A percentile compares a stretch with the other conserved stretches of the same genome.
These are phyloP conservation scores for Lepus europaeus DNA, from an alignment of 2,113 vertebrate species.

Conservation along the genomic window DNA sequence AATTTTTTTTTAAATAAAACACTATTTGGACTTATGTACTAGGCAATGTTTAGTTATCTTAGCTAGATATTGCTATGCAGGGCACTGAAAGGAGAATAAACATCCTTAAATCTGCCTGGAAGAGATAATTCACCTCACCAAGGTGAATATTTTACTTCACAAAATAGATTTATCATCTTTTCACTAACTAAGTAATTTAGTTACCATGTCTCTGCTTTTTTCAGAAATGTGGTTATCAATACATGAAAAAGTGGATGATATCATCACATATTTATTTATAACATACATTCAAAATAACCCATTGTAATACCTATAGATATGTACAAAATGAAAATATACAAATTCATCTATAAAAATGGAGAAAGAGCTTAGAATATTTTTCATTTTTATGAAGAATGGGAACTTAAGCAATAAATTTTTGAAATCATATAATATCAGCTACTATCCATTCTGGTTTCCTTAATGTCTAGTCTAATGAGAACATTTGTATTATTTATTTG, in stretches of 20 bases:
- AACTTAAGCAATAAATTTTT: not conserved
- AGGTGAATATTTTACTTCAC: constrained; percentile 6
- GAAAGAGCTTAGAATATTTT: not conserved
- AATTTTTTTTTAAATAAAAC: not conserved
- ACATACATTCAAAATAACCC: constrained; percentile 18
- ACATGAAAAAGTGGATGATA: not conserved
- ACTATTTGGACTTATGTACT: not conserved
- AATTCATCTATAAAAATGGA: not conserved
- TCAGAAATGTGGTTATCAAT: not conserved
- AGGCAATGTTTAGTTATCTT: not conserved
- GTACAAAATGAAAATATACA: not conserved
- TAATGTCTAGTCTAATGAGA: not conserved
- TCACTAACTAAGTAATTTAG: constrained; percentile 16
- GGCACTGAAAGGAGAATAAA: not conserved
- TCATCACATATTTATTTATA: not conserved
- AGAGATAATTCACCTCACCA: constrained; percentile 14
- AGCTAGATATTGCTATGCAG: constrained; percentile 25
- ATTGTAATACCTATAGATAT: not conserved
- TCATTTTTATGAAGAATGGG: not conserved
- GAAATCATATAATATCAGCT: constrained; percentile 31
- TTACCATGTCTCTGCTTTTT: not conserved
- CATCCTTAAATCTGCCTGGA: not conserved
- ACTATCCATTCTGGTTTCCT: not conserved
- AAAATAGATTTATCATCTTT: not conserved
- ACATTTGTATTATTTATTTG: not conserved